A percentile compares a stretch with the other conserved stretches of the same genome.
Conservation (phyloP, 2,888 invertebrate species). For the Acronicta psi region DNA sequence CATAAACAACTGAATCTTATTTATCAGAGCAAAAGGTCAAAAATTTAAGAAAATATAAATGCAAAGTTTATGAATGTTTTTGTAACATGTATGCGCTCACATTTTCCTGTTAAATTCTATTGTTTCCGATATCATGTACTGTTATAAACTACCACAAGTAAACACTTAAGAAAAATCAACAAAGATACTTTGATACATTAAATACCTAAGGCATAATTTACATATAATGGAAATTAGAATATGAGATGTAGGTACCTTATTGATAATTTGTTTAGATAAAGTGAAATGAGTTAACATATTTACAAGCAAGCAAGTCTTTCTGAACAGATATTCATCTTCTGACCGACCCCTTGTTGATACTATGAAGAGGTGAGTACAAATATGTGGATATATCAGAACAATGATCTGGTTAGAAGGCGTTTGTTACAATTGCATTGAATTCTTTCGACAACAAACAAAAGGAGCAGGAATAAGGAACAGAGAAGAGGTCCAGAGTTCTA, state of each 20-base stretch:
- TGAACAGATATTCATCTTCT: slow-evolving; percentile 37
- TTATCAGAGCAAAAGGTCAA: slow-evolving; percentile 24
- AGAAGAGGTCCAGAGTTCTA: no score
- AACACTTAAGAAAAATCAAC: slow-evolving; percentile 59
- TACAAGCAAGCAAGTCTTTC: slow-evolving; percentile 37
- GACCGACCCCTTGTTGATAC: slow-evolving; percentile 28
- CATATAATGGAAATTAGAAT: slow-evolving; percentile 70
- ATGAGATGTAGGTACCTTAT: slow-evolving; percentile 50
- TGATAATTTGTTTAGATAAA: slow-evolving; percentile 63
- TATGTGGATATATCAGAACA: no score
- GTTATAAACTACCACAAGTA: slow-evolving; percentile 56
- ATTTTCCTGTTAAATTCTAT: slow-evolving; percentile 55
- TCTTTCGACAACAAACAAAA: no score
- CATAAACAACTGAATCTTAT: slow-evolving; percentile 27
- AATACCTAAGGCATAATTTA: slow-evolving; percentile 48
- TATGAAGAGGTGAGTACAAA: neutral
- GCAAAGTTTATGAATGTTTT: slow-evolving; percentile 10
- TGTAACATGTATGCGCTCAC: slow-evolving; percentile 42
- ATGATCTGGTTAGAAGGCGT: no score
- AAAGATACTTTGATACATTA: slow-evolving; percentile 54
- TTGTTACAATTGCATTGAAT: no score
- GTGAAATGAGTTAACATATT: slow-evolving; percentile 52
- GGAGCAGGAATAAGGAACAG: no score
- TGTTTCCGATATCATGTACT: slow-evolving; percentile 61
- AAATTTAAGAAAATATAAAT: neutral